phyloP scores from a whole-genome alignment of 2,113 vertebrate genomes.

The Orcinus orca region DNA sequence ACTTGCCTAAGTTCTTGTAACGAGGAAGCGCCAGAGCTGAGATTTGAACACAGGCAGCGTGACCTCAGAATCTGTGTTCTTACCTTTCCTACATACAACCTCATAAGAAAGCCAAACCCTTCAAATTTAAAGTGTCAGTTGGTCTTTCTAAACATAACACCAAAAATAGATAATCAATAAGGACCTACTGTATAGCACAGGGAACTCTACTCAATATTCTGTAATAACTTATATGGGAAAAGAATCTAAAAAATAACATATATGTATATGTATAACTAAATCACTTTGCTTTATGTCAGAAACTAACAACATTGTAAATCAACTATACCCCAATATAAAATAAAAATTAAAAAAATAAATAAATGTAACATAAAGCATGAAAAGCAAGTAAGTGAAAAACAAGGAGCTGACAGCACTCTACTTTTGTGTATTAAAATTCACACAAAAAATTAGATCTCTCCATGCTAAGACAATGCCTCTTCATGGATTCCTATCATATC shows the following conservation, averaged over 20 bases:
- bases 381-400: neutral
- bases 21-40: neutral
- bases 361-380: neutral
- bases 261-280: neutral
- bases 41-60: neutral
- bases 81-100: neutral
- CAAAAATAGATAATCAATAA: neutral
- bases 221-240: neutral
- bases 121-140: neutral
- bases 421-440: neutral
- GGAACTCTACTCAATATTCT: neutral
- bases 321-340: neutral
- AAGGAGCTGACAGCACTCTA: neutral
- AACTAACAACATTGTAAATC: neutral
- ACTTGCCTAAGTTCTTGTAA: neutral
- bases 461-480: neutral
- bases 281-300: neutral
- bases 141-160: neutral
- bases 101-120: neutral
- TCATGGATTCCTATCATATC: neutral
- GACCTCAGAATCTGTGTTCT: neutral
- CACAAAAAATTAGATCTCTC: neutral
- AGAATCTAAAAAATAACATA: neutral
- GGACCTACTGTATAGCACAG: neutral
- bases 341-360: neutral